These are phyloP conservation scores for Tinamus major DNA, from an alignment of 2,797 vertebrate species.

Conservation along the genomic window DNA sequence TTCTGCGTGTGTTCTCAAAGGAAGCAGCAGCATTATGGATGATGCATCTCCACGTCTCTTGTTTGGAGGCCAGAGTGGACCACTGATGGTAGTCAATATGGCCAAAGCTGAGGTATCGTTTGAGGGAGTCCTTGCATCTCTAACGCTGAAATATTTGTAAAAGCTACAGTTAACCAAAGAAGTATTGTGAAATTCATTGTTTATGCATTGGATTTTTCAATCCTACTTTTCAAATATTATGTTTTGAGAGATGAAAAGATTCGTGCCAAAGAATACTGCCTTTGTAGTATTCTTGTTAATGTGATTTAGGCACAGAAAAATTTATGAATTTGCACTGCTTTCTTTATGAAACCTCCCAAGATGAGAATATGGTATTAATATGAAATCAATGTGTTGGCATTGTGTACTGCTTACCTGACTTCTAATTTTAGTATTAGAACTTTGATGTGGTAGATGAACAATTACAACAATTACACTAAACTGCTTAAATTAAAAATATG, in stretches of 20 bases:
- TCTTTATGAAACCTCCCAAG: background rate
- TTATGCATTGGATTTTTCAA: background rate
- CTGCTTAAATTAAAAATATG: background rate
- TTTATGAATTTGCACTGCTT: background rate
- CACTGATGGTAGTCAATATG: too few relatives aligned
- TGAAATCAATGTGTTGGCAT: background rate
- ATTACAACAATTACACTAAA: accelerated
- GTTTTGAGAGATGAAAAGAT: background rate
- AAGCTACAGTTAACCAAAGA: background rate
- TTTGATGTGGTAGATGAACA: background rate
- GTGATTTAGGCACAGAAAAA: background rate
- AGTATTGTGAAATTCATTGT: background rate
- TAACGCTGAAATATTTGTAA: background rate
- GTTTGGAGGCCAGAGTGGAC: too few relatives aligned
- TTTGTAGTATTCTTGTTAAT: background rate
- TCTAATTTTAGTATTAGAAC: background rate
- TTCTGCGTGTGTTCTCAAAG: too few relatives aligned
- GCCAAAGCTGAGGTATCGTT: too few relatives aligned
- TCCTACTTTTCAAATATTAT: background rate
- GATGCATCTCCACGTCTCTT: too few relatives aligned
- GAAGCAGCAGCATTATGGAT: too few relatives aligned
- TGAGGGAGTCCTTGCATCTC: too few relatives aligned
- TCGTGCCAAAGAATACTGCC: background rate
- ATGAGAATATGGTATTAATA: background rate
- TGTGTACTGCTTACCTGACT: background rate